Evolutionary conservation across 2,888 invertebrate genomes (phyloP), one percentile per base, ranked within the genome.

Genomic region (Dynastes hyllus): DNA sequence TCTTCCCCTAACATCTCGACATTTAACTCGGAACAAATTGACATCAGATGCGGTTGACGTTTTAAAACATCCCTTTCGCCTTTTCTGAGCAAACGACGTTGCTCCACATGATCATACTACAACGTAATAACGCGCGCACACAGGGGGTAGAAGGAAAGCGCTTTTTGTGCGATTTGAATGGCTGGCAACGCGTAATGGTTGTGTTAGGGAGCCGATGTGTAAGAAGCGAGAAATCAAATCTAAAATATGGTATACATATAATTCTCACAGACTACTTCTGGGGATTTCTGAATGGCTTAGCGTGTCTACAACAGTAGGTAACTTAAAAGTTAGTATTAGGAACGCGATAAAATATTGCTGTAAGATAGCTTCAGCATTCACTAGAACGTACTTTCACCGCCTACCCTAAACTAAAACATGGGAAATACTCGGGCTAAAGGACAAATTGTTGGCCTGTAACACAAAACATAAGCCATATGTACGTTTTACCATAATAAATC

Each of bases 41-140:
- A 81, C 81, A 83, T 80, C 85, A 84, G 82, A 83, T 84, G 85
- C 82, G 79, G 76, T 76, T 83, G 84, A 83, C 84, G 81, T 84
- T 85, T 85, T 83, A 84, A 84, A 85, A 84, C 82, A 79, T 82
- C 81, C 81, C 65, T 61, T 61, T 73, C 66, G 73, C 65, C 67
- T 61, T 76, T 79, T 80, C 77, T 79, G 76, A 80, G 69, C 53
- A 45, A 45, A 58, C 58, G 22, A 73, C 58, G 58, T 58, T 40
- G 58, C 73, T 73, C 58, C 58, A 58, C 58, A 73, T 40, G 73
- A 73, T 73, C 73, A 40, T 58, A 29, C 73, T 29, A 69, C 58
- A 73, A 58, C 58, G 37, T 73, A 73, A 58, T 73, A 73, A 73
- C 73, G 73, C 11, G 8, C 45, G 8, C 45, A 45, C 8, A 1